Conservation (phyloP, 2,888 invertebrate genomes). For the Nesidiocoris tenuis region DNA sequence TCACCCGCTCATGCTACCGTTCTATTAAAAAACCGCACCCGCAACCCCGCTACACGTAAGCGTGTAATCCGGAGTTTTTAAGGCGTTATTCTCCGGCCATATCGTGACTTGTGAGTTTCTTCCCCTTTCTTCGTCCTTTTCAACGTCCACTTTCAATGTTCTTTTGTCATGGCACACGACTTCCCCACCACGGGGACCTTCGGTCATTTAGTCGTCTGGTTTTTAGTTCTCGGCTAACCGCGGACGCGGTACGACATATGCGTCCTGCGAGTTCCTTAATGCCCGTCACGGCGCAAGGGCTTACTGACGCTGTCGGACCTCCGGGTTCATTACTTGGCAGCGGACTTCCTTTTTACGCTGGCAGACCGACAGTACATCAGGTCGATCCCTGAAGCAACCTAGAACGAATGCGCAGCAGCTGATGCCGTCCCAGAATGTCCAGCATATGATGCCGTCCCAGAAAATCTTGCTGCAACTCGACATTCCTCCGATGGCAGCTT, state of each 20-base stretch:
- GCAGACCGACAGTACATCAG: no score
- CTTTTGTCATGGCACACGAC: slow-evolving; percentile 33
- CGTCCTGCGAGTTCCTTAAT: no score
- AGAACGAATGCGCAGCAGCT: no score
- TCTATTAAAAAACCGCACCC: background rate
- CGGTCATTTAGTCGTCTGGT: slow-evolving; percentile 24
- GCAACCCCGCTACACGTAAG: background rate
- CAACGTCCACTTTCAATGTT: slow-evolving; percentile 12
- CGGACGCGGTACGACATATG: slow-evolving; percentile 8
- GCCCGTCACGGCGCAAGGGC: no score
- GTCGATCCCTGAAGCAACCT: no score
- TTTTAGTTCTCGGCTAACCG: slow-evolving; percentile 21
- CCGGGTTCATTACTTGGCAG: no score
- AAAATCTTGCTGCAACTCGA: no score
- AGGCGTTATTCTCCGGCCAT: background rate
- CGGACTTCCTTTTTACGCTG: no score
- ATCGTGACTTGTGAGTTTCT: background rate
- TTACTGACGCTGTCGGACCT: no score
- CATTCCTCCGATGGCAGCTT: no score
- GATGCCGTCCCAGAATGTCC: no score
- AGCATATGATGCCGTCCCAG: no score
- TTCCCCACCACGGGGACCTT: background rate
- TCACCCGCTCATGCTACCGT: background rate
- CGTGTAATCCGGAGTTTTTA: background rate
- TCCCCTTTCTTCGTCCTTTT: background rate